Evolutionary conservation across 2,797 vertebrate species (phyloP).

Genomic region (Cyclura pinguis): DNA sequence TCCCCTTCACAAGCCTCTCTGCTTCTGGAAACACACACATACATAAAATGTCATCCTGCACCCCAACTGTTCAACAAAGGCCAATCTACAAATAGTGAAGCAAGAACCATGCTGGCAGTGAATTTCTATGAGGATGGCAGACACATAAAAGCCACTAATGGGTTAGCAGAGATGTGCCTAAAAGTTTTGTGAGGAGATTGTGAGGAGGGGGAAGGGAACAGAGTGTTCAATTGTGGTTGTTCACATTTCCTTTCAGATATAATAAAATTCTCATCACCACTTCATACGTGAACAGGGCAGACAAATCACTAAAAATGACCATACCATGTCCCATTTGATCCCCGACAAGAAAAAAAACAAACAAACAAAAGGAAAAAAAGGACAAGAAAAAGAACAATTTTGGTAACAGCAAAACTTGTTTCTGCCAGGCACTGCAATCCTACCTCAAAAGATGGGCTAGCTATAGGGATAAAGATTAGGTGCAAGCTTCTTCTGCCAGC

Average conservation of each 20-base stretch:
- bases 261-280: background rate
- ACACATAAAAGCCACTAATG: background rate
- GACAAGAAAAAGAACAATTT: too few relatives aligned
- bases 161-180: background rate
- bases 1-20: background rate
- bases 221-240: background rate
- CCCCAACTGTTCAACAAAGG: background rate
- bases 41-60: background rate
- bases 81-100: background rate
- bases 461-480: background rate
- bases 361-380: too few relatives aligned
- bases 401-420: too few relatives aligned
- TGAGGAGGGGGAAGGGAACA: too few relatives aligned
- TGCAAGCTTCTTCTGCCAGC: background rate
- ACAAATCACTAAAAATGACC: background rate
- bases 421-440: background rate
- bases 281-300: background rate
- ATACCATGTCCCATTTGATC: background rate
- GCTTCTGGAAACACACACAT: background rate
- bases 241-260: background rate
- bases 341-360: too few relatives aligned
- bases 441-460: background rate
- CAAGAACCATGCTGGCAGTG: background rate
- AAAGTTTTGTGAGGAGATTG: background rate
- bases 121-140: background rate